Evolutionary conservation across 2,888 invertebrate genomes (phyloP).

Genomic region (Blera fallax): DNA sequence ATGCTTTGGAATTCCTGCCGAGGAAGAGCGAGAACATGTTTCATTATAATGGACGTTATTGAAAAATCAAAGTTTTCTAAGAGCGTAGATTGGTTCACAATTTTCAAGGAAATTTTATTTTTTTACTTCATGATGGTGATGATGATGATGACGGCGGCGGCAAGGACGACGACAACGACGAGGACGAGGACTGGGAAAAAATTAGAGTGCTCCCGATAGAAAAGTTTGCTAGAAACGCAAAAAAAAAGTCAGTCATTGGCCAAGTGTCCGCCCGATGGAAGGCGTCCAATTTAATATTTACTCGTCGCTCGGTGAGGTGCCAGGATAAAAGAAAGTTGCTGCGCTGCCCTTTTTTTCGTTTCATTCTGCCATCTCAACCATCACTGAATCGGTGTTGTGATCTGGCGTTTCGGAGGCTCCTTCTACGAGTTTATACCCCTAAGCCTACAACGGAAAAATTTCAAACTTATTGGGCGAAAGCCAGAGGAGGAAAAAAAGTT

Average conservation of each 20-base stretch:
- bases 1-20: conserved; percentile 10
- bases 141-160: no score
- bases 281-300: conserved; percentile 63
- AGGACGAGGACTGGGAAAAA: neutral
- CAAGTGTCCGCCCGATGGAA: conserved; percentile 53
- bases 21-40: conserved; percentile 41
- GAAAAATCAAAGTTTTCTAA: conserved; percentile 63
- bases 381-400: conserved; percentile 52
- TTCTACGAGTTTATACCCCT: conserved; percentile 29
- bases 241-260: conserved; percentile 11
- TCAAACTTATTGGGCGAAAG: conserved; percentile 65
- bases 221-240: conserved; percentile 27
- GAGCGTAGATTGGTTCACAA: conserved; percentile 23
- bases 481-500: conserved; percentile 20
- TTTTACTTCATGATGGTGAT: conserved; percentile 9
- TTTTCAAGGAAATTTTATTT: conserved; percentile 17
- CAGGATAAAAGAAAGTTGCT: conserved; percentile 38
- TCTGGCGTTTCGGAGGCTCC: conserved; percentile 40
- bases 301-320: conserved; percentile 28
- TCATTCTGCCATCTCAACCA: conserved; percentile 32
- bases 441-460: conserved; percentile 47
- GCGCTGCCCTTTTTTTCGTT: conserved; percentile 17
- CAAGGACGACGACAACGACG: conserved; percentile 12
- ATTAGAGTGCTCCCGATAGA: conserved; percentile 9
- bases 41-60: conserved; percentile 65